Evolutionary conservation across 2,797 vertebrate genomes (phyloP), one percentile per base, ranked within the genome.

Genomic region (Neosalanx taihuensis): DNA sequence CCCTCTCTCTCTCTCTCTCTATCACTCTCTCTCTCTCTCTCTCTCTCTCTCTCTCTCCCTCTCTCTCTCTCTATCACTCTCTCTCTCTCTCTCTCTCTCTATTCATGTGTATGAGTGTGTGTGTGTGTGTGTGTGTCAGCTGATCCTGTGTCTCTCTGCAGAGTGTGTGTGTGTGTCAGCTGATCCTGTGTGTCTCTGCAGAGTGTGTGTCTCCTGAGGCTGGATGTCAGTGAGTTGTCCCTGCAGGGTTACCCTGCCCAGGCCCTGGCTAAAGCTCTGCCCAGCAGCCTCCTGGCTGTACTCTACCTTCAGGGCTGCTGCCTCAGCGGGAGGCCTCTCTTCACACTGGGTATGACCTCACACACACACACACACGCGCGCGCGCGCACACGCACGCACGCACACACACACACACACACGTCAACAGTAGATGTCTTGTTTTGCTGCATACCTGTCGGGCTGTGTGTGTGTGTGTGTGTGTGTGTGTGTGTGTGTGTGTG

Each of bases 271-370:
- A 91, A 85, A 81, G 91, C 92, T 72, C 83, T 94, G 72, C 87
- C 82, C 77, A 85, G 77, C 87, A 91, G 90, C 84, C 84, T 80
- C 74, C 91, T 94, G 83, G 78, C 82, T 62, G 86, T 81, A 70
- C 87, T 94, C 73, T 84, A 89, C 80, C 89, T 94, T 30, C 78
- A 91, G 79, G 91, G 90, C 59, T 83, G 86, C 75, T 76, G 86
- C 80, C 87, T 94, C 82, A 93, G 90, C 4, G 93, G 93, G 68
- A 85, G 81, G 67, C 87, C 92, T 0, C 87, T 94, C 29, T 93
- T 88, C 84, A 87, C 86, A 53, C 90, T 94, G 41, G 91, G 92
- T 92, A 90, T 60, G 84, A 67, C 59, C 35, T 33, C 63, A 72
- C 78, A 33, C 68, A 26, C 46, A 20, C 57, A 20, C 18, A n/a